Evolutionary conservation across 2,888 invertebrate species (phyloP), one percentile per base, ranked within the genome.

Genomic region (Nezara viridula): DNA sequence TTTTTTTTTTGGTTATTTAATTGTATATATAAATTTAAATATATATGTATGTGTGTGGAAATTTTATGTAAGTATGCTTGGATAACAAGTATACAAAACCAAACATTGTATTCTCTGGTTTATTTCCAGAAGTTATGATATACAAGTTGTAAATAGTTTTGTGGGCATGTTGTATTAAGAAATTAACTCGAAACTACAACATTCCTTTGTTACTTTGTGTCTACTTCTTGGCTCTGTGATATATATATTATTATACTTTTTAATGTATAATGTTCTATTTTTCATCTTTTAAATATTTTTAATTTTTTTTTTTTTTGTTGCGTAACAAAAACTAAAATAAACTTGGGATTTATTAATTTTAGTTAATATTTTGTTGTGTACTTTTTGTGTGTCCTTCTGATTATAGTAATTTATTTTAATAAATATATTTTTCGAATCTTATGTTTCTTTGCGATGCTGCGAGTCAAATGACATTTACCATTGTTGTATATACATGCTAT

Each of bases 141-240:
- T 81, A 81, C 81, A 16, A 73, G 37, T 37, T 73, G 66, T 73
- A 73, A 73, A 73, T 73, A 73, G 19, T 73, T 4, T 60, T 73
- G 14, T 73, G 66, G 66, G 32, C 10, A 37, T 73, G 66, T 73
- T 73, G 66, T 73, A 73, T 73, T 19, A 73, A 37, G 37, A 73
- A 32, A 73, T 73, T 19, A 27, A 81, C 40, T 81, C 44, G n/a
- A 47, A 44, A 81, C 44, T 81, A n/a, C 81, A 81, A 81, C 81
- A 81, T 81, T 81, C 81, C 81, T 81, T 40, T 81, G 40, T 47
- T 81, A 40, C 24, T 81, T 81, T 81, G 44, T 81, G 40, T 81
- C 40, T 81, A 81, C 81, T 81, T 81, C 81, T 81, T 44, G 81
- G 81, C 81, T 81, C 81, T 81, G 81, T 81, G 81, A 81, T 81